Evolutionary conservation across 2,888 invertebrate species (phyloP), one percentile per base, ranked within the genome.

Genomic region (Platycheirus albimanus): DNA sequence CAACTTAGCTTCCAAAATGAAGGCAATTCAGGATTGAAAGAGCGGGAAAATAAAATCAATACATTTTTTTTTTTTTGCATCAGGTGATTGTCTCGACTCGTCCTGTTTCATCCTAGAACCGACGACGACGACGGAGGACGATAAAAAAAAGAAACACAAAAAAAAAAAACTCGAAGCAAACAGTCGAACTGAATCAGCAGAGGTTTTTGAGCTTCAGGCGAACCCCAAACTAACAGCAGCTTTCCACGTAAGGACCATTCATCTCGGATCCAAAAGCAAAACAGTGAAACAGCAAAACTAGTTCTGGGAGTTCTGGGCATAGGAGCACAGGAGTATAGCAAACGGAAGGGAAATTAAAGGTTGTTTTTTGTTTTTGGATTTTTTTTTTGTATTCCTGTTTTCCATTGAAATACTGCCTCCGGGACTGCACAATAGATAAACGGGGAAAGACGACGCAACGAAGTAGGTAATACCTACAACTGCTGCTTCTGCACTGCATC

Each of bases 261-360:
- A 83, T 83, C 72, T 64, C 56, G 11, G 38, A 74, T 78, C 78
- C 83, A 74, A 74, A 33, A 69, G 49, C 71, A 72, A 71, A 75
- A 47, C 51, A 71, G 45, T 17, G 33, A 49, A 61, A 19, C 61
- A 51, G 24, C 6, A 24, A 6, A 6, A 24, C 24, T 6, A 72
- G 19, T 58, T 58, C 13, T 28, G n/a, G n/a, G n/a, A n/a, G n/a
- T n/a, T 49, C 24, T 49, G 45, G 49, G 28, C 36, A 63, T 17
- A 17, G 28, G 28, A 45, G 24, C 45, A 47, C n/a, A n/a, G n/a
- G n/a, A n/a, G n/a, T n/a, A n/a, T 13, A 49, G 20, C 72, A 78
- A 78, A 74, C 83, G 78, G 83, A 83, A 83, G 72, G 72, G 78
- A 83, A 83, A 83, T 78, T 83, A 74, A 83, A 72, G 72, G 63